Percentiles rank a stretch among this genome's conserved stretches.
These are phyloP conservation scores for Synanthedon formicaeformis DNA, from an alignment of 2,888 invertebrate species.

Conservation along the genomic window DNA sequence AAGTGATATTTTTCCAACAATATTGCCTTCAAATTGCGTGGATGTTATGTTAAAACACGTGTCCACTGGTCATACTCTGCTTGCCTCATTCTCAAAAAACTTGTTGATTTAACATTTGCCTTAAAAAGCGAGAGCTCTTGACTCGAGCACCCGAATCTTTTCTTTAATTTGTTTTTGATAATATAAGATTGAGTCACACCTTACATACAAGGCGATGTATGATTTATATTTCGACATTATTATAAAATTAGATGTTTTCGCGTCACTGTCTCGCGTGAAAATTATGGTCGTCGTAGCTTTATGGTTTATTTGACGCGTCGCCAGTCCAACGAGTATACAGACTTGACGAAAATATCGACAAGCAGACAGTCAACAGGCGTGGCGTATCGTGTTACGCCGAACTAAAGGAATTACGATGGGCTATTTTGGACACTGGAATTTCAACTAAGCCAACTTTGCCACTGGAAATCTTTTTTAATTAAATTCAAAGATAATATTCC, in stretches of 20 bases:
- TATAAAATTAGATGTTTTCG: conserved; percentile 2
- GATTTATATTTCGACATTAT: conserved; percentile 4
- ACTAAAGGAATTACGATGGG: conserved; percentile 35
- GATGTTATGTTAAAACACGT: conserved; percentile 17
- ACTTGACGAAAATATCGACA: conserved; percentile 58
- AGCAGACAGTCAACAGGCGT: conserved; percentile 44
- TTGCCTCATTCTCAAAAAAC: conserved; percentile 45
- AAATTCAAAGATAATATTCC: no score
- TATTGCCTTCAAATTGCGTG: conserved; percentile 24
- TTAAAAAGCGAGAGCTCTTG: conserved; percentile 35
- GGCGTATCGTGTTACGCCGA: conserved; percentile 46
- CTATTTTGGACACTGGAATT: conserved; percentile 31
- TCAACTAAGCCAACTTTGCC: background rate
- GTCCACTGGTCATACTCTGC: conserved; percentile 21
- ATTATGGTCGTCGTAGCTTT: conserved; percentile 21
- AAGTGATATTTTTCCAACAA: conserved; percentile 14
- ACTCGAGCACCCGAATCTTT: conserved; percentile 23
- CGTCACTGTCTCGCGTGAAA: conserved; percentile 15
- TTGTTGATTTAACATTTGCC: conserved; percentile 56
- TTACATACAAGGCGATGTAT: conserved; percentile 23
- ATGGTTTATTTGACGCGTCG: conserved; percentile 45
- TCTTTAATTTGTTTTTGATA: conserved; percentile 42
- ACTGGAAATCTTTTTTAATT: background rate
- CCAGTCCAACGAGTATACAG: conserved; percentile 24
- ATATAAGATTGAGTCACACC: conserved; percentile 24